Evolutionary conservation across 2,797 vertebrate species (phyloP), one percentile per base, ranked within the genome.

Genomic region (Atherinosoma microstoma): DNA sequence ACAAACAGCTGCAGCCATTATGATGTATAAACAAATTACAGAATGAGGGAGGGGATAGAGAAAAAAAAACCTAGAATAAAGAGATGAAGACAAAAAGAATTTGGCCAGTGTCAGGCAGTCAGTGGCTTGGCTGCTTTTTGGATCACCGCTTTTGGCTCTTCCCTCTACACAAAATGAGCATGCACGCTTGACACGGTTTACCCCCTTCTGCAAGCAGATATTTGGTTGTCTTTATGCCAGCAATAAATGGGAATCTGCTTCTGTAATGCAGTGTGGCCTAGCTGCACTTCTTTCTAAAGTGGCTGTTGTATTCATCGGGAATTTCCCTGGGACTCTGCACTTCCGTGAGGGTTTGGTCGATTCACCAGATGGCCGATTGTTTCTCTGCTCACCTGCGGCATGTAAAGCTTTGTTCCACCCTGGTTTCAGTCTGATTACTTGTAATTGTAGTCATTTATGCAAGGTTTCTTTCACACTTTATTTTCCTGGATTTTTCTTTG

Each of bases 1-100:
- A 87, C 90, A 89, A 91, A 93, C 89, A 92, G 91, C 91, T 92
- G 89, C 87, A 88, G 86, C 84, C 70, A 86, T 91, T 90, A 89
- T 88, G 84, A 84, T 62, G 87, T 87, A 90, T 91, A 89, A 92
- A 91, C 87, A 90, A 85, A 92, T 93, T 90, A 91, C 75, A 74
- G 64, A 84, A 85, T 1, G 61, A 84, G 74, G 53, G 67, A 67
- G 36, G 5, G 27, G 1, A 16, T 18, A 20, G 24, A n/a, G 24
- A 27, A 27, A 27, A 27, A 27, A 35, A 57, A 71, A 80, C 34
- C 72, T 72, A 67, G 67, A 80, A 87, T 85, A 86, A 85, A 87
- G 78, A 79, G 84, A 87, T 79, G 80, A 83, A 83, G 79, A 88
- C 79, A 38, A 79, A 82, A 77, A 87, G 78, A 83, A 88, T 81